Conservation (phyloP, 2,888 invertebrate species). For the Coelopa pilipes region DNA sequence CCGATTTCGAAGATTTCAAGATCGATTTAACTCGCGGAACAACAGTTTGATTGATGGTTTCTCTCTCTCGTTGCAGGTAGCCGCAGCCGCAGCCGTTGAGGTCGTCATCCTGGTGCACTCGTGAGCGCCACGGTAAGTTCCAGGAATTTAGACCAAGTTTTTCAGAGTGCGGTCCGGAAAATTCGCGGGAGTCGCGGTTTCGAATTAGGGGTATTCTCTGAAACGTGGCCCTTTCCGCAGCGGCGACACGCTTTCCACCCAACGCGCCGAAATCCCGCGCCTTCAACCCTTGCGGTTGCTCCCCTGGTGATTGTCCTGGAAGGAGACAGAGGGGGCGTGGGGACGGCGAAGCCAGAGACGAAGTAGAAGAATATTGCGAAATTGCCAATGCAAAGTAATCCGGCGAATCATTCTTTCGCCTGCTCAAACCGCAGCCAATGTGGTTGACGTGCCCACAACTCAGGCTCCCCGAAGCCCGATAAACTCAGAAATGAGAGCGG, state of each 20-base stretch:
- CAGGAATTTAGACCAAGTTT: too few relatives aligned
- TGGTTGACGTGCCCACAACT: slow-evolving; percentile 20
- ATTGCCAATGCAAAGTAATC: slow-evolving; percentile 20
- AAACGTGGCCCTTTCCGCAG: neutral
- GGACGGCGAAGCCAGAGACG: neutral
- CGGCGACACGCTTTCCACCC: too few relatives aligned
- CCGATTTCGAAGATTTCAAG: too few relatives aligned
- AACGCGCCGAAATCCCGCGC: neutral
- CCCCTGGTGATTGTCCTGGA: neutral
- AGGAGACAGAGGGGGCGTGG: neutral
- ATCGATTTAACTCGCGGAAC: too few relatives aligned
- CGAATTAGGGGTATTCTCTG: too few relatives aligned
- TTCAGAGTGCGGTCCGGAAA: too few relatives aligned
- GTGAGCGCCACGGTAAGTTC: too few relatives aligned
- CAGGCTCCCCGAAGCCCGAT: slow-evolving; percentile 32
- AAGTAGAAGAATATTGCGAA: neutral
- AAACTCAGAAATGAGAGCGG: slow-evolving; percentile 34
- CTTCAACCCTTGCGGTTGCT: slow-evolving; percentile 2
- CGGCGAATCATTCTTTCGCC: slow-evolving; percentile 10
- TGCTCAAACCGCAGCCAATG: slow-evolving; percentile 16
- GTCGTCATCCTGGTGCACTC: too few relatives aligned
- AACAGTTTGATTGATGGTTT: neutral
- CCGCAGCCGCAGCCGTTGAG: neutral
- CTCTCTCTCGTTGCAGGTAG: slow-evolving; percentile 8
- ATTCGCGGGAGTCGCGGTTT: too few relatives aligned